Base-by-base conservation (phyloP, 2,113 vertebrate genomes). In the Tricholaema leucomelas region DNA sequence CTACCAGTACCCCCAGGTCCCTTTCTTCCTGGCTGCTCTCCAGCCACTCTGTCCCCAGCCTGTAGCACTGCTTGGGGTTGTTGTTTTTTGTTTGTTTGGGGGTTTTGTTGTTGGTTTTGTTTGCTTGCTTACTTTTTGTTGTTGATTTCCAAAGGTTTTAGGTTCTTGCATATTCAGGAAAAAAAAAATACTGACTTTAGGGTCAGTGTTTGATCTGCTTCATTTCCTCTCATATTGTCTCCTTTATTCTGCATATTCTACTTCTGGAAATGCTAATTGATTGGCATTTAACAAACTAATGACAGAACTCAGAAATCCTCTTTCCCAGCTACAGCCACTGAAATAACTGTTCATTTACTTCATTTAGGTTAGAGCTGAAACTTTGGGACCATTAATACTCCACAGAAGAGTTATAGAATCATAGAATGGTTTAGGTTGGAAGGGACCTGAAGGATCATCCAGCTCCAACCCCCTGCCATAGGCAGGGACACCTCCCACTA, bases 81-180 rank as follows among this genome's bases (percentile, higher is more conserved):
- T 42, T 42, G n/a, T n/a, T 42, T 46, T 46, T 46, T 46, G 44
- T 46, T 46, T 19, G 44, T 46, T 46, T 46, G 44, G n/a, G n/a
- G n/a, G n/a, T n/a, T 19, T 19, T 20, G 18, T 8, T 46, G 8
- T 46, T 20, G 19, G 19, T 46, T 19, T 46, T 19, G 44, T 46
- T 46, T 48, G 21, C 9, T 48, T 48, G n/a, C n/a, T n/a, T n/a
- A n/a, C n/a, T 48, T 21, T 9, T 48, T 48, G 21, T 21, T 48
- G 9, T 10, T 48, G 9, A 18, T 21, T 77, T 70, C 31, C 13
- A 2, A 42, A 17, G 3, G 4, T 12, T 11, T 79, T 1, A 0
- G 1, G 2, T 64, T 79, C 10, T 74, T 42, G 5, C 2, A 64
- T 84, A 79, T 67, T 59, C 8, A 78, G 69, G n/a, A n/a, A n/a